Evolutionary conservation across 2,113 vertebrate genomes (phyloP).

Genomic region (Leucopsar rothschildi): DNA sequence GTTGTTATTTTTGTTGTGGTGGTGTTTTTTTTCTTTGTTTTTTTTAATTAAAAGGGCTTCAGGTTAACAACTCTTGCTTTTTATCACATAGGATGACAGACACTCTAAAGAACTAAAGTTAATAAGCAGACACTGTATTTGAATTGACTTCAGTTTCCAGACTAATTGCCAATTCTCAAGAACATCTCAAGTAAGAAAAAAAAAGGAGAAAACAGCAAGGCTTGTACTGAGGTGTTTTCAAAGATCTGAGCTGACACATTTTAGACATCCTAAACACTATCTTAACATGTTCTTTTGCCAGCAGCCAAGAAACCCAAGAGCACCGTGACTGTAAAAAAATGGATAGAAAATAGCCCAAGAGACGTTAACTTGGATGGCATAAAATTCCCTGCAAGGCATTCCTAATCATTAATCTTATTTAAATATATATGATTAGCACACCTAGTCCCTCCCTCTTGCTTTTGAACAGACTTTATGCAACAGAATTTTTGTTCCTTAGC

Average conservation of each 20-base stretch:
- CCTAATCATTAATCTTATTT: neutral
- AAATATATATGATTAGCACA: neutral
- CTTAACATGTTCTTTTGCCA: neutral
- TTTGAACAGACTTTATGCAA: neutral
- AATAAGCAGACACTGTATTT: neutral
- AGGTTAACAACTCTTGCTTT: neutral
- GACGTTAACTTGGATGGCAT: neutral
- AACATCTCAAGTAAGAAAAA: neutral
- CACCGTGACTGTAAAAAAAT: neutral
- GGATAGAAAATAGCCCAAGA: neutral
- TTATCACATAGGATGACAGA: neutral
- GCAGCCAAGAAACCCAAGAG: neutral
- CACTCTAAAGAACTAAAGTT: neutral
- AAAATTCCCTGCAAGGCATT: neutral
- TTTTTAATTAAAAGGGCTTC: neutral
- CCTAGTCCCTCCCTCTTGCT: neutral
- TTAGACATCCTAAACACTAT: neutral
- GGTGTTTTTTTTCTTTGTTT: too few species aligned
- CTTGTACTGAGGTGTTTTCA: neutral
- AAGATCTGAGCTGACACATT: neutral
- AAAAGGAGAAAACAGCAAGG: neutral
- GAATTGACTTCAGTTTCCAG: neutral
- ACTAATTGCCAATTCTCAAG: neutral
- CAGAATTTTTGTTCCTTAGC: neutral
- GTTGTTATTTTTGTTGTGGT: neutral